Percentiles rank a stretch among this genome's conserved stretches.
phyloP scores from a whole-genome alignment of 1,140 invertebrate genomes.

The Pseudobourletiella spinata region DNA sequence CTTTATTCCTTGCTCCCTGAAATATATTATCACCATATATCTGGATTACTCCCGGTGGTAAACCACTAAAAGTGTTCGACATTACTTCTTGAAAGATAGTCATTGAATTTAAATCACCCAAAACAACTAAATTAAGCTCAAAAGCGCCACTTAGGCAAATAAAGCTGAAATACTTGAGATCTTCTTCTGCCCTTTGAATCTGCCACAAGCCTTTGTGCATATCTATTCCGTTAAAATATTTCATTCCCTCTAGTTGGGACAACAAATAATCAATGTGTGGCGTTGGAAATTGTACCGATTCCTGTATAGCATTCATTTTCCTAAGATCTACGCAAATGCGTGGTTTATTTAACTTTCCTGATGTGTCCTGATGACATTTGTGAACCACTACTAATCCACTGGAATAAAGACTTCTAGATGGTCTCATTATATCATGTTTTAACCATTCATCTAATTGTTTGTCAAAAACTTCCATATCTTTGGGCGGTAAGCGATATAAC shows the following conservation, averaged over 20 bases:
- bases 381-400: not conserved
- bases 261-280: not conserved
- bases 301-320: not conserved
- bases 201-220: conserved; percentile 3
- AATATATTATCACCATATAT: not conserved
- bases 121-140: not conserved
- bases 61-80: not conserved
- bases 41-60: not conserved
- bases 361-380: not conserved
- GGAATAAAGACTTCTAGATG: not conserved
- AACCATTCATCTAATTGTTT: not conserved
- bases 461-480: not conserved
- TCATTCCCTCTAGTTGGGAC: not conserved
- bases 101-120: not conserved
- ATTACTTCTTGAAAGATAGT: not conserved
- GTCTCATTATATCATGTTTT: not conserved
- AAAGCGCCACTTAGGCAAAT: not conserved
- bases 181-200: not conserved
- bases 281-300: not conserved
- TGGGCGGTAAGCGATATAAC: not conserved
- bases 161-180: not conserved
- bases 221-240: not conserved
- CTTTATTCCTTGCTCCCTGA: not conserved
- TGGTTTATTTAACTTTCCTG: not conserved
- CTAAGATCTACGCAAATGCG: not conserved